Conservation (phyloP, 2,797 vertebrate species). For the Fratercula arctica region DNA sequence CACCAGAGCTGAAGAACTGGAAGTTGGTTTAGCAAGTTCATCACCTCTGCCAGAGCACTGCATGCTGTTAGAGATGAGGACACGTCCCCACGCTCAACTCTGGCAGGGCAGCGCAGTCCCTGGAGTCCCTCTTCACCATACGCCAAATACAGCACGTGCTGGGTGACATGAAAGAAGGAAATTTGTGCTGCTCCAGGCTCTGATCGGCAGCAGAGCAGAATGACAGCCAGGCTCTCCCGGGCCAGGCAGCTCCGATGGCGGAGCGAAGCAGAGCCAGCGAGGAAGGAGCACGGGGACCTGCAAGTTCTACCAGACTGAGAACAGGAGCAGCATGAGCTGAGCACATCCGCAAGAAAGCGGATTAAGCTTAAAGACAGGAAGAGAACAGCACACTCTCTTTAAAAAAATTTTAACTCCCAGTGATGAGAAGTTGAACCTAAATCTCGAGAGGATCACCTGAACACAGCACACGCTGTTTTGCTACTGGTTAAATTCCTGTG, state of each 20-base stretch:
- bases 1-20: background rate
- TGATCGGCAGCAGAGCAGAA: background rate
- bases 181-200: background rate
- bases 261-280: background rate
- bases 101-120: background rate
- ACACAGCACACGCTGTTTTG: background rate
- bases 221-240: background rate
- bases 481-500: constrained; percentile 49
- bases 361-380: background rate
- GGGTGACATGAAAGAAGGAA: background rate
- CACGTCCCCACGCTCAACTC: accelerated
- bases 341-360: background rate
- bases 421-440: background rate
- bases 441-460: constrained; percentile 13
- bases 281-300: background rate
- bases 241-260: background rate
- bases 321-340: background rate
- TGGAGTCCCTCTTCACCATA: background rate
- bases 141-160: accelerated
- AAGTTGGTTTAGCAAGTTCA: background rate
- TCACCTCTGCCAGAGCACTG: background rate
- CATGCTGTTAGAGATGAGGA: background rate
- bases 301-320: background rate
- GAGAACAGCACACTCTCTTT: background rate
- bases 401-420: background rate